Conservation (phyloP, 2,113 vertebrate genomes). For the Origma solitaria region DNA sequence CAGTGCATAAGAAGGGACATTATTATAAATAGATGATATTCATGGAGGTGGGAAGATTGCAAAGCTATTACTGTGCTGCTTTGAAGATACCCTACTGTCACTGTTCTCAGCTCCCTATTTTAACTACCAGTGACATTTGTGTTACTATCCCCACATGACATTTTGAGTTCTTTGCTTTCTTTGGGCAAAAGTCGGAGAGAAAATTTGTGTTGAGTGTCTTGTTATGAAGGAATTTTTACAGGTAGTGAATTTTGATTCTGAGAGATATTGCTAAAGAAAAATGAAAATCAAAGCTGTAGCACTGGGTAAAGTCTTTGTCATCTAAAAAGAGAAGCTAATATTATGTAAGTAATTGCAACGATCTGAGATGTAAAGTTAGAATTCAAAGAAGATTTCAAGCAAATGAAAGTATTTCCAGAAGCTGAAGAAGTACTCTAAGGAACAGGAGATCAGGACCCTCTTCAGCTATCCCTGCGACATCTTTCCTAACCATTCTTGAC, state of each 20-base stretch:
- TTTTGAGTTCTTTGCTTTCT: not conserved
- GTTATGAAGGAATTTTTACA: not conserved
- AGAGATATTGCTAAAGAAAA: not conserved
- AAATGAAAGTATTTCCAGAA: not conserved
- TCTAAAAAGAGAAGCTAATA: not conserved
- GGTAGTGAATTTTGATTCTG: not conserved
- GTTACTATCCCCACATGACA: not conserved
- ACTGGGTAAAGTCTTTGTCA: not conserved
- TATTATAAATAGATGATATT: constrained; percentile 10
- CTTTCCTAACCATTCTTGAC: not conserved
- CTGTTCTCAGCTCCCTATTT: constrained; percentile 1
- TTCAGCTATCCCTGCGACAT: not conserved
- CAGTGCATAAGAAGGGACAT: not conserved
- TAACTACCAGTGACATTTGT: not conserved
- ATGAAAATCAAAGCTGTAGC: not conserved
- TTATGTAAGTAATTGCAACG: not conserved
- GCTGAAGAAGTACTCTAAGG: not conserved
- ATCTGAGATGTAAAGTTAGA: not conserved
- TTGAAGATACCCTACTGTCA: not conserved
- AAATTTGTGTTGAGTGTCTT: not conserved
- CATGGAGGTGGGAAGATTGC: not conserved
- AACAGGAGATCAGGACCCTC: not conserved
- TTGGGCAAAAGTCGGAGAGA: not conserved
- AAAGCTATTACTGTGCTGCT: not conserved
- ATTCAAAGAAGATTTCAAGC: not conserved